Evolutionary conservation across 2,888 invertebrate genomes (phyloP).

Genomic region (Margaritifera margaritifera): DNA sequence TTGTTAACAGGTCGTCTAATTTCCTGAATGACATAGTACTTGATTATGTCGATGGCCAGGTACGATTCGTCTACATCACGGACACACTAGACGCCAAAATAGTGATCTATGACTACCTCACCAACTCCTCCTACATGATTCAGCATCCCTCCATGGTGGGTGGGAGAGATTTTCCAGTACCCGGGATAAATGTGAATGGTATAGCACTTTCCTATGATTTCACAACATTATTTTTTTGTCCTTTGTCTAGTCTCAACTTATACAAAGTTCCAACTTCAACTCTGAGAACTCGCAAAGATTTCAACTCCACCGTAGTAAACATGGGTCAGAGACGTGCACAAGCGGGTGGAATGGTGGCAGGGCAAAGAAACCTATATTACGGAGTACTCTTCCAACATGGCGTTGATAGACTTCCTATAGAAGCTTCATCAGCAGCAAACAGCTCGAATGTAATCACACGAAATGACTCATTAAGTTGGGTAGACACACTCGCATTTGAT

Average conservation of each 20-base stretch:
- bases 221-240: slow-evolving; percentile 25
- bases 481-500: slow-evolving; percentile 35
- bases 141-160: slow-evolving; percentile 25
- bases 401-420: slow-evolving; percentile 13
- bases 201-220: slow-evolving; percentile 39
- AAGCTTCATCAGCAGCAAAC: slow-evolving; percentile 7
- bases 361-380: slow-evolving; percentile 23
- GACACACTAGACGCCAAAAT: slow-evolving; percentile 27
- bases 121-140: slow-evolving; percentile 21
- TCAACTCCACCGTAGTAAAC: slow-evolving; percentile 8
- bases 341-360: slow-evolving; percentile 35
- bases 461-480: slow-evolving; percentile 20
- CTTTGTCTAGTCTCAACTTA: slow-evolving; percentile 21
- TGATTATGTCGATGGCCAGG: slow-evolving; percentile 25
- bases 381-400: slow-evolving; percentile 25
- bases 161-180: not conserved
- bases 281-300: slow-evolving; percentile 10
- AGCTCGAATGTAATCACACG: slow-evolving; percentile 10
- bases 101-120: slow-evolving; percentile 25
- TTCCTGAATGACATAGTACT: slow-evolving; percentile 41
- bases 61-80: slow-evolving; percentile 32
- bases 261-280: slow-evolving; percentile 30
- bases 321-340: slow-evolving; percentile 31
- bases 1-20: slow-evolving; percentile 24
- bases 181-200: slow-evolving; percentile 17